Evolutionary conservation across 1,140 invertebrate species (phyloP), one percentile per base, ranked within the genome.

Genomic region (Pseudomyrmex pallidus): DNA sequence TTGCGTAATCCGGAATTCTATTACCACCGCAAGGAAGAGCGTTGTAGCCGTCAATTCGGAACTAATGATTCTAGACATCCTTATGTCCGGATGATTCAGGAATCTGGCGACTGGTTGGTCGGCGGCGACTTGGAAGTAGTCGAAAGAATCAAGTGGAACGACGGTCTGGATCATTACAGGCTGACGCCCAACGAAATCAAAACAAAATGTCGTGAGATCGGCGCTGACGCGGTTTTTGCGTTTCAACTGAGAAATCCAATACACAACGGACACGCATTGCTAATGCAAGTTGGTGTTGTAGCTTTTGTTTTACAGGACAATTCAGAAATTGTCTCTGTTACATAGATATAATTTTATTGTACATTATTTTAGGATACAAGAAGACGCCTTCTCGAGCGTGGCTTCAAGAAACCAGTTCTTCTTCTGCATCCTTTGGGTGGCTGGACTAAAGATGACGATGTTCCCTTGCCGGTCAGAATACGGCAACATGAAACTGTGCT

Each of bases 391-490:
- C 91, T 98, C 46, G 92, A 95, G 74, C 95, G 97, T 73, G 98
- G 98, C 0, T 99, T 97, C 91, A 97, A 98, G 91, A 99, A 99
- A 91, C 99, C 99, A 0, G 97, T 99, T 1, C 95, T 99, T 12
- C 94, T 99, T 0, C 95, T 99, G 2, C 99, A 99, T 96, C 99
- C 99, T 10, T 94, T 99, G 2, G 98, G 98, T 85, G 99, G 99
- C 46, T 99, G 99, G 99, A 99, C 99, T 0, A 99, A 99, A 94
- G 98, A 99, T 91, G 99, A 99, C 94, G 99, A 99, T 95, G 99
- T 99, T 59, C 99, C 99, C 13, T 94, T 99, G 8, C 95, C 96
- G 17, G 95, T 96, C 8, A 93, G 97, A 77, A 98, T 98, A 66
- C 94, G 95, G 22, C 98, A 98, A 90, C 98, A 98, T 92, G 96